Evolutionary conservation across 1,140 invertebrate species (phyloP).

Genomic region (Drosophila kepulauana): DNA sequence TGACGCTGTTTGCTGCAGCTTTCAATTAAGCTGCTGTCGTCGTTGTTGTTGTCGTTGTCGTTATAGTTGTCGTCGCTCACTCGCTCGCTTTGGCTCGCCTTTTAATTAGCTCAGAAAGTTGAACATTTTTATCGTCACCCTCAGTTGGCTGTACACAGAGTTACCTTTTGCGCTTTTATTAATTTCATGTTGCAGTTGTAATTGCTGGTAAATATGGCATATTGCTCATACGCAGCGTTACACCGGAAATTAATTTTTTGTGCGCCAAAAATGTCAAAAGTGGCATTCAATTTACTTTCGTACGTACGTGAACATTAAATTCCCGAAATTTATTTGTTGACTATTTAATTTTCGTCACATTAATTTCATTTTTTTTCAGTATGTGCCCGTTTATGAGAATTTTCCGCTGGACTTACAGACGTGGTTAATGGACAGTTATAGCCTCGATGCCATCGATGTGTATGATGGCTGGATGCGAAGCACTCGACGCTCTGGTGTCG

Average conservation of each 20-base stretch:
- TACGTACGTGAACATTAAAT: constrained; percentile 22
- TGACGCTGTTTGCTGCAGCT: constrained; percentile 71
- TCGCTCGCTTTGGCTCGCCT: constrained; percentile 17
- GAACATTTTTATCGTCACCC: constrained; percentile 61
- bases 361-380: constrained; percentile 56
- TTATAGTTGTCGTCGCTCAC: not conserved
- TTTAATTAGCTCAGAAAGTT: constrained; percentile 68
- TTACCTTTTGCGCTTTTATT: constrained; percentile 54
- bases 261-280: constrained; percentile 12
- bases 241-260: constrained; percentile 70
- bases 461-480: constrained; percentile 46
- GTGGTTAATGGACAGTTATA: constrained; percentile 64
- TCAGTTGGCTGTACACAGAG: constrained; percentile 13
- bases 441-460: constrained; percentile 50
- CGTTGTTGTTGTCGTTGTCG: constrained; percentile 27
- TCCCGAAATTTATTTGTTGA: not conserved
- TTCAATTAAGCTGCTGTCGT: constrained; percentile 72
- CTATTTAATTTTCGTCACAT: constrained; percentile 30
- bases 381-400: constrained; percentile 51
- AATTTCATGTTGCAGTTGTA: constrained; percentile 65
- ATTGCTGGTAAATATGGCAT: constrained; percentile 57
- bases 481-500: constrained; percentile 12
- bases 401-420: constrained; percentile 56
- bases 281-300: constrained; percentile 22
- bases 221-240: constrained; percentile 69